Percentiles rank a stretch among this genome's conserved stretches.
phyloP scores from a whole-genome alignment of 2,113 vertebrate species.

The Carollia perspicillata region DNA sequence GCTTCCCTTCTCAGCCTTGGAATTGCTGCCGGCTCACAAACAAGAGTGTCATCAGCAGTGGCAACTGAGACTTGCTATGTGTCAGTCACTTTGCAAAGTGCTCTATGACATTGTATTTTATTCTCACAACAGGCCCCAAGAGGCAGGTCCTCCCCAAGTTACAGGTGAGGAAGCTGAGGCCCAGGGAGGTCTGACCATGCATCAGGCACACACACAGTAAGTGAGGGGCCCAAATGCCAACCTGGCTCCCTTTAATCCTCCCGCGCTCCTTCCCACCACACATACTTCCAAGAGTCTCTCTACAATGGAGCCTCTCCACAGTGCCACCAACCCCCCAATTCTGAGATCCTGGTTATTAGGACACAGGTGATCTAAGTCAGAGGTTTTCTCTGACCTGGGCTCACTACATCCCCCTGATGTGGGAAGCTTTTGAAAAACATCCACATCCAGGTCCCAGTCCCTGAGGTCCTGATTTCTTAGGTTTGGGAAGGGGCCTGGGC shows the following conservation, averaged over 20 bases:
- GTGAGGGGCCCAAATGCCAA: not conserved
- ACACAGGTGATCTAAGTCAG: not conserved
- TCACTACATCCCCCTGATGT: not conserved
- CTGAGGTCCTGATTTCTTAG: not conserved
- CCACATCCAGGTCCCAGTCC: not conserved
- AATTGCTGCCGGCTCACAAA: not conserved
- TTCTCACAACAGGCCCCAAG: not conserved
- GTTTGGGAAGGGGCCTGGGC: not conserved
- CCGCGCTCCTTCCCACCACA: not conserved
- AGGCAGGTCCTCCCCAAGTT: not conserved
- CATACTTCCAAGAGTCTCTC: not conserved
- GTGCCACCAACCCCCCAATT: not conserved
- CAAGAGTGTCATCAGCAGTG: rapidly evolving
- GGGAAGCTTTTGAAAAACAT: not conserved
- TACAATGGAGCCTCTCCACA: not conserved
- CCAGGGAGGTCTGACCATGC: rapidly evolving
- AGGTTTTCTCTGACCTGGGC: not conserved
- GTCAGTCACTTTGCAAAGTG: not conserved
- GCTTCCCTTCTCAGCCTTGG: not conserved
- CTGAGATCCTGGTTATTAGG: not conserved
- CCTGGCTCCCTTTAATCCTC: rapidly evolving
- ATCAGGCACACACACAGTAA: not conserved
- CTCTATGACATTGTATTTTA: not conserved
- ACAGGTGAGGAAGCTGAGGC: not conserved
- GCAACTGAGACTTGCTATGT: not conserved